phyloP scores from a whole-genome alignment of 2,797 vertebrate genomes.

The Sebastes taczanowskii region DNA sequence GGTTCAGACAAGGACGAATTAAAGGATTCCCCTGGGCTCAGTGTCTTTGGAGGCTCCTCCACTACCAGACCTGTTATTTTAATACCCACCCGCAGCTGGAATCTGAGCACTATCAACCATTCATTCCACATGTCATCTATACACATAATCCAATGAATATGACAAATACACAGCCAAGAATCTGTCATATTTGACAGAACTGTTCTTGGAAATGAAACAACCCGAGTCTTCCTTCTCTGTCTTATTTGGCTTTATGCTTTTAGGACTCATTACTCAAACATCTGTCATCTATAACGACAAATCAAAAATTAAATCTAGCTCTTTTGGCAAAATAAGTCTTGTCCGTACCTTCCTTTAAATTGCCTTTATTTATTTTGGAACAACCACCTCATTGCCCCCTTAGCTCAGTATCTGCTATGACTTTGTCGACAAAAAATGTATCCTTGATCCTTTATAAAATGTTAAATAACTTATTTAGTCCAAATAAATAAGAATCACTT shows the following conservation, averaged over 20 bases:
- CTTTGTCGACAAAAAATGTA: neutral
- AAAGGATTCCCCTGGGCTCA: constrained; percentile 46
- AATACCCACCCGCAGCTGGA: constrained; percentile 23
- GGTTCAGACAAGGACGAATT: constrained; percentile 61
- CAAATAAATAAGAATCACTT: neutral
- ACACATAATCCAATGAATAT: constrained; percentile 2
- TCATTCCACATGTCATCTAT: constrained; percentile 22
- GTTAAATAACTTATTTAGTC: neutral
- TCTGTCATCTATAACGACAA: neutral
- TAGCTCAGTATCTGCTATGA: neutral
- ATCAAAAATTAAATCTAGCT: neutral
- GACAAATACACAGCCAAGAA: neutral
- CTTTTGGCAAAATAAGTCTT: neutral
- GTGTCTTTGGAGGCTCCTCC: constrained; percentile 38
- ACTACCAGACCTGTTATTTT: constrained; percentile 34
- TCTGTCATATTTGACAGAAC: neutral
- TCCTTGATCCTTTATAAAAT: neutral
- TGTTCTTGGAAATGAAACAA: neutral
- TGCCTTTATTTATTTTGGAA: neutral
- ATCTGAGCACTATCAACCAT: constrained; percentile 38
- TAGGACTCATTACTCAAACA: neutral
- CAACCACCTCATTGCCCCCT: neutral
- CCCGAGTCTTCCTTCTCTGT: neutral
- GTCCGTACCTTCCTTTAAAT: neutral
- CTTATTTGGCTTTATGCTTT: neutral